Evolutionary conservation across 2,797 vertebrate species (phyloP), one percentile per base, ranked within the genome.

Genomic region (Thaleichthys pacificus): DNA sequence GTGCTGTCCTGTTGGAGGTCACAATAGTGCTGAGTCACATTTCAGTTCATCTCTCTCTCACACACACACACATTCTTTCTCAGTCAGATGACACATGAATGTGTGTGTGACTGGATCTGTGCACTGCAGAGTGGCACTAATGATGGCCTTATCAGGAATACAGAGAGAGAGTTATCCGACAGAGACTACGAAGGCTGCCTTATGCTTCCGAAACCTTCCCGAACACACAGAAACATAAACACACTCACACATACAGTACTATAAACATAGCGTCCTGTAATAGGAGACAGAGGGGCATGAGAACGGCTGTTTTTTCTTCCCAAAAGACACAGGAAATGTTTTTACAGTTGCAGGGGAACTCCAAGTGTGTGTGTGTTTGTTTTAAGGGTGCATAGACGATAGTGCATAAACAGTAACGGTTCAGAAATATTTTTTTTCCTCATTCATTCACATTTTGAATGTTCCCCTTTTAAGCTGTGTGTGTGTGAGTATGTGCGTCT

Each of bases 1-100:
- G 58, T 54, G 24, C 28, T 47, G 24, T 56, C 49, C 24, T 0
- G 24, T 21, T 65, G 66, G 47, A 83, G 79, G 85, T 82, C 77
- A 73, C 3, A 12, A 68, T 62, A 66, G 47, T 87, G 86, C 85
- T 86, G 82, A 88, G 81, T 89, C 86, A 89, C 76, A 47, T 47
- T 70, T 1, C 58, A 70, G 8, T n/a, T 47, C 9, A 63, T 15
- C 24, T 61, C 21, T 22, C 3, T 24, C 24, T 61, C 11, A 15
- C 15, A 17, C 28, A 32, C 15, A 30, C 28, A 32, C 24, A 17
- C 15, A 2, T 19, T 28, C 24, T 14, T 12, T 28, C 24, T 32
- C 12, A 14, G 24, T 17, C 14, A 14, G 30, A 4, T 32, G 12
- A 8, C 32, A 5, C 22, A 51, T 26, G 57, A 32, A 57, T 19